Percentiles rank a stretch among this genome's conserved stretches.
Conservation (phyloP, 2,797 vertebrate genomes). For the Meriones psammophilus region DNA sequence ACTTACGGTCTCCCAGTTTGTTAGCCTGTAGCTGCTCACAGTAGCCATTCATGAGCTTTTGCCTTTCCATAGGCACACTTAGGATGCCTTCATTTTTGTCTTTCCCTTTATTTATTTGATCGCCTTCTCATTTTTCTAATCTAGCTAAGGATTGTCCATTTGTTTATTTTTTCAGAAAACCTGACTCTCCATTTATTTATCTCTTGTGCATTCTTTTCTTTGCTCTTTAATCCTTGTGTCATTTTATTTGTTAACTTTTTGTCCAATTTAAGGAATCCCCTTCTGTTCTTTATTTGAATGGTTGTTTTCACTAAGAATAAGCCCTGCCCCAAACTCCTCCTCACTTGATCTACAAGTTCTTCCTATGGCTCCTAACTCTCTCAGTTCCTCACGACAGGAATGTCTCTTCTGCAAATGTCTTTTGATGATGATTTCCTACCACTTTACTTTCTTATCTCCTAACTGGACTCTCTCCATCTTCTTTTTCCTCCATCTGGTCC, state of each 20-base stretch:
- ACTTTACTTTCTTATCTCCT: conserved; percentile 20
- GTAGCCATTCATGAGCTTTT: not conserved
- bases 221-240: not conserved
- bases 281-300: not conserved
- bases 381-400: not conserved
- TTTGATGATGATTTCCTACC: not conserved
- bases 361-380: not conserved
- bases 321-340: not conserved
- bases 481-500: conserved; percentile 16
- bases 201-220: not conserved
- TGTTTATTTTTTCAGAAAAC: not conserved
- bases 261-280: not conserved
- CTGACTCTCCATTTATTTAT: not conserved
- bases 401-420: not conserved
- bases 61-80: not conserved
- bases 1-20: not conserved
- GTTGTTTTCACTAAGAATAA: not conserved
- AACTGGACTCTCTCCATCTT: conserved; percentile 15
- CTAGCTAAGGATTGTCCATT: not conserved
- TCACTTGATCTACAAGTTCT: not conserved
- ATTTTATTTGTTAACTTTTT: not conserved
- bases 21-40: not conserved
- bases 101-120: not conserved
- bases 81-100: not conserved
- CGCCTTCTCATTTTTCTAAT: not conserved